Conservation (phyloP, 2,888 invertebrate species). For the Zygogramma bicolorata region DNA sequence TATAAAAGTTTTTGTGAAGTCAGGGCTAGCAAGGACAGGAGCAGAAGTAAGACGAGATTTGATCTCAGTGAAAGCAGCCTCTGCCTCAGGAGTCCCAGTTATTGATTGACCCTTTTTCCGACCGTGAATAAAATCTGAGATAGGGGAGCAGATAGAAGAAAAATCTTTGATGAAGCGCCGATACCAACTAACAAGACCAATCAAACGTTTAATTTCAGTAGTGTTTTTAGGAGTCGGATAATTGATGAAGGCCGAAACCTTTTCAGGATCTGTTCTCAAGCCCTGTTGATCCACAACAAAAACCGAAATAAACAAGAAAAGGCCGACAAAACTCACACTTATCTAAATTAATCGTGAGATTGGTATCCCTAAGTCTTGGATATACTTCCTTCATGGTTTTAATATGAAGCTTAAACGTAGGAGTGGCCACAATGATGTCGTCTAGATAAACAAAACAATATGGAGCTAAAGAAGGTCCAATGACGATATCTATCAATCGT, state of each 20-base stretch:
- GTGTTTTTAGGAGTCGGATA: slow-evolving; percentile 28
- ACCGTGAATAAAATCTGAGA: slow-evolving; percentile 35
- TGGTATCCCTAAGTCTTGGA: not conserved
- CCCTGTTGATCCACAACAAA: slow-evolving; percentile 20
- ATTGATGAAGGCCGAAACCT: slow-evolving; percentile 15
- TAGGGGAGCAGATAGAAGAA: slow-evolving; percentile 30
- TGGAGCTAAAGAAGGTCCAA: slow-evolving; percentile 43
- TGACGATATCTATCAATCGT: slow-evolving; percentile 37
- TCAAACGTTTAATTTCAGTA: slow-evolving; percentile 24
- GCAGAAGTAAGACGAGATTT: slow-evolving; percentile 33
- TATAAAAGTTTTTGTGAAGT: slow-evolving; percentile 40
- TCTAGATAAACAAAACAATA: slow-evolving; percentile 38
- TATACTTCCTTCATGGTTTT: slow-evolving; percentile 2
- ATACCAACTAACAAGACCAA: slow-evolving; percentile 32
- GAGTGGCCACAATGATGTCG: slow-evolving; percentile 33
- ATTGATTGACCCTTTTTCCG: slow-evolving; percentile 41
- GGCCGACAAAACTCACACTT: slow-evolving; percentile 31
- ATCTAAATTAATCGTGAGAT: slow-evolving; percentile 16
- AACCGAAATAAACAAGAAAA: slow-evolving; percentile 23
- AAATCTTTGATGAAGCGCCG: slow-evolving; percentile 34
- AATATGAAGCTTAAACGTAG: slow-evolving; percentile 16
- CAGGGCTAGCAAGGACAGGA: slow-evolving; percentile 40
- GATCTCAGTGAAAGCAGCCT: slow-evolving; percentile 36
- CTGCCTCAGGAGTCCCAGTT: slow-evolving; percentile 35
- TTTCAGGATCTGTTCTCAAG: slow-evolving; percentile 31